phyloP scores from a whole-genome alignment of 2,113 vertebrate genomes.

The Amphiprion ocellaris region DNA sequence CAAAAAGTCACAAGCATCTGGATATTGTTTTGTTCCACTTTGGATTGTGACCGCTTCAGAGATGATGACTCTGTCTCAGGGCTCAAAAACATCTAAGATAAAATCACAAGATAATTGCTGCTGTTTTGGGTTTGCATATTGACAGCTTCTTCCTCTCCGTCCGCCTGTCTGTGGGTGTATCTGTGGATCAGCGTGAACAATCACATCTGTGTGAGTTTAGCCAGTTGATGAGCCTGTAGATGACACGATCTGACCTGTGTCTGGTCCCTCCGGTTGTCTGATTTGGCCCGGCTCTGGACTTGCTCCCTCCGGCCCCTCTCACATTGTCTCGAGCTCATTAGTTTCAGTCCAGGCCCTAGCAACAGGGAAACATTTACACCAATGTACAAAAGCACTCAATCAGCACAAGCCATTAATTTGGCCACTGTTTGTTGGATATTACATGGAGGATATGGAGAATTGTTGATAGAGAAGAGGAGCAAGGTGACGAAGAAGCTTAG shows the following conservation, averaged over 20 bases:
- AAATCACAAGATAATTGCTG: neutral
- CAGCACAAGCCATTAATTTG: conserved; percentile 65
- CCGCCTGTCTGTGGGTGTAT: neutral
- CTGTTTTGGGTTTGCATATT: conserved; percentile 7
- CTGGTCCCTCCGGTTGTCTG: conserved; percentile 24
- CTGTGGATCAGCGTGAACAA: conserved; percentile 8
- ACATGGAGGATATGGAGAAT: conserved; percentile 70
- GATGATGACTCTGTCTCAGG: neutral
- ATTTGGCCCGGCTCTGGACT: conserved; percentile 39
- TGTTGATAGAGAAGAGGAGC: conserved; percentile 69
- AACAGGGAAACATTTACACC: conserved; percentile 77
- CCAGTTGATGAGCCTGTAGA: neutral
- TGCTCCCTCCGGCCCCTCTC: conserved; percentile 24
- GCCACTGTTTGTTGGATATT: conserved; percentile 70
- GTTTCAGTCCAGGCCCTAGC: conserved; percentile 67
- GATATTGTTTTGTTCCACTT: conserved; percentile 14
- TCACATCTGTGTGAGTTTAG: conserved; percentile 31
- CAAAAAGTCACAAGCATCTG: conserved; percentile 45
- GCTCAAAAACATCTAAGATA: neutral
- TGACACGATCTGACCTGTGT: neutral
- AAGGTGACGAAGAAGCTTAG: conserved; percentile 49
- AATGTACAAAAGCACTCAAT: conserved; percentile 56
- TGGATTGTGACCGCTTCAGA: neutral
- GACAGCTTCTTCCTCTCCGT: neutral
- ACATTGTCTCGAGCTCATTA: conserved; percentile 52